Percentiles rank a stretch among this genome's conserved stretches.
phyloP scores from a whole-genome alignment of 2,113 vertebrate genomes.

The Eira barbara region DNA sequence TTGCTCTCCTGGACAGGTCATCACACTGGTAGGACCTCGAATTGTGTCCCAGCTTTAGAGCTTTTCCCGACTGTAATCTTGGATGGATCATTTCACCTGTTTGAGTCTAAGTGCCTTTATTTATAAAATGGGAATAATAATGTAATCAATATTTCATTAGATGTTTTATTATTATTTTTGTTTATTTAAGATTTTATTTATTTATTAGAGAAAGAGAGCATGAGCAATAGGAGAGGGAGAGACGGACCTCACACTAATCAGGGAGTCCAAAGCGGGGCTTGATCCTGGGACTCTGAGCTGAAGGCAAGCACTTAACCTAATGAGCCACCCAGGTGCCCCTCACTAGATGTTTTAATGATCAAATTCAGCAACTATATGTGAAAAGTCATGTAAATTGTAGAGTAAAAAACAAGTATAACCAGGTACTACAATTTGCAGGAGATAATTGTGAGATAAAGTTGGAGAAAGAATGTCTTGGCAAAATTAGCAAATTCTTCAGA shows the following conservation, averaged over 20 bases:
- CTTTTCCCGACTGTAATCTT: background rate
- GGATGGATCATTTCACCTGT: background rate
- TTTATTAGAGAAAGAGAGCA: too few relatives aligned
- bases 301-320: too few relatives aligned
- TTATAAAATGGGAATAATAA: background rate
- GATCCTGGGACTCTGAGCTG: too few relatives aligned
- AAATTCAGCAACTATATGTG: background rate
- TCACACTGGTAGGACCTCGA: background rate
- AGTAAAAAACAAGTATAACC: background rate
- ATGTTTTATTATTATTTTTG: background rate
- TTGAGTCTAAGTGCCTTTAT: background rate
- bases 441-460: background rate
- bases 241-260: too few relatives aligned
- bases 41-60: background rate
- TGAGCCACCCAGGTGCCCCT: background rate
- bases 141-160: background rate
- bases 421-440: background rate
- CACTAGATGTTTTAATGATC: background rate
- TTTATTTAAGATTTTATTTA: too few relatives aligned
- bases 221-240: too few relatives aligned
- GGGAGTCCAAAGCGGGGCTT: too few relatives aligned
- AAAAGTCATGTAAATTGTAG: background rate
- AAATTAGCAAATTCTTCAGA: background rate
- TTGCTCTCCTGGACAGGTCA: background rate
- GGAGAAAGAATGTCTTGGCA: background rate